Base-by-base conservation (phyloP, 1,140 invertebrate genomes). In the Probaryconus sp. region DNA sequence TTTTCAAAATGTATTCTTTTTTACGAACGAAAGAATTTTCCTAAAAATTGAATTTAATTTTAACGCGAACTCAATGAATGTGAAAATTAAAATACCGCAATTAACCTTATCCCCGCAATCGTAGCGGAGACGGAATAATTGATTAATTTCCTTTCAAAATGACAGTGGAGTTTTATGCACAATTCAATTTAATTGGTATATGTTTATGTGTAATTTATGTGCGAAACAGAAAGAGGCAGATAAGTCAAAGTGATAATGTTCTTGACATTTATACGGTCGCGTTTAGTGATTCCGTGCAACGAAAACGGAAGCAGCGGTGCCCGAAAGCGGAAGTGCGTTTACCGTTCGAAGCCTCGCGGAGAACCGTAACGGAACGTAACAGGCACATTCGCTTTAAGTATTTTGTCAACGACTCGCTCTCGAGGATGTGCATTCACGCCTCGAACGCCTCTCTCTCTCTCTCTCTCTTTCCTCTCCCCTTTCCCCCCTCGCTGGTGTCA, bases 291-390 rank as follows among this genome's bases (percentile, higher is more conserved):
- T 63, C 55, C 50, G 56, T 61, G 55, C 56, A 42, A 51, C 55
- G 53, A 55, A 67, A 68, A 65, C 64, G 72, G 64, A 69, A 69
- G 58, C 53, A 21, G 31, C 56, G 51, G 10, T 58, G 63, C 33
- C 37, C 56, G 53, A 20, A 33, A 67, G 51, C 65, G 72, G 72
- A 76, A 76, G 58, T 71, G 71, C 63, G 63, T 74, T 74, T 74
- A 76, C 73, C 73, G 73, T 76, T 76, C 61, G 73, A 76, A 50
- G 65, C 58, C n/a, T 61, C 55, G 61, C 55, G 65, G 65, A 70
- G 53, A 70, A 76, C 45, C 72, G 72, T 76, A 76, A 76, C 65
- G 65, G 47, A 70, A 64, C 65, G 47, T 47, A 42, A 51, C 48
- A 56, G 30, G n/a, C n/a, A n/a, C n/a, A n/a, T n/a, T n/a, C 33